Percentiles rank a stretch among this genome's conserved stretches.
Evolutionary conservation across 2,888 invertebrate species (phyloP).

Genomic region (Nudaria mundana): DNA sequence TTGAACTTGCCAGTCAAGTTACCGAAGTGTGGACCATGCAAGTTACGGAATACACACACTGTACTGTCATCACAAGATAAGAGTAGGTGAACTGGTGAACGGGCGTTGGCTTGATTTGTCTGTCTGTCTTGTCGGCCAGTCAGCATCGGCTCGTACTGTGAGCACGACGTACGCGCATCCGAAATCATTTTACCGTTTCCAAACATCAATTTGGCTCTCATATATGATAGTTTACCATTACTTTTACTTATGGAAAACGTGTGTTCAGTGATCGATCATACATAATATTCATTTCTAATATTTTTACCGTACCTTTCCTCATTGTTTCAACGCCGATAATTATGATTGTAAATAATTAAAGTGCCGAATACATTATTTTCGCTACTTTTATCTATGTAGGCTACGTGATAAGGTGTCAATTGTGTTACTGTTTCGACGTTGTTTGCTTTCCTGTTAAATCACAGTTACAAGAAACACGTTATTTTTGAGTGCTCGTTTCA

Average conservation of each 20-base stretch:
- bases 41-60: conserved; percentile 41
- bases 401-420: conserved; percentile 66
- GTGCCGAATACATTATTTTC: conserved; percentile 53
- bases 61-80: conserved; percentile 68
- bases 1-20: conserved; percentile 61
- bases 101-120: conserved; percentile 67
- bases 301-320: conserved; percentile 23
- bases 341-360: conserved; percentile 47
- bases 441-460: conserved; percentile 43
- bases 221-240: conserved; percentile 62
- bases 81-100: conserved; percentile 74
- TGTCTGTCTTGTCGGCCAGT: conserved; percentile 55
- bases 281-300: conserved; percentile 44
- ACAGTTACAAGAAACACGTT: conserved; percentile 47
- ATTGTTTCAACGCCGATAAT: conserved; percentile 26
- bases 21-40: conserved; percentile 45
- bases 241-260: conserved; percentile 59
- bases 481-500: conserved; percentile 51
- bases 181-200: conserved; percentile 19
- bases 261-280: conserved; percentile 53
- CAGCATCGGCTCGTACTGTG: conserved; percentile 57
- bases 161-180: conserved; percentile 66
- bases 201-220: conserved; percentile 51
- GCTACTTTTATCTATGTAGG: conserved; percentile 65
- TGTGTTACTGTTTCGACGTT: conserved; percentile 53